Evolutionary conservation across 2,888 invertebrate genomes (phyloP).

Genomic region (Microctonus aethiopoides): DNA sequence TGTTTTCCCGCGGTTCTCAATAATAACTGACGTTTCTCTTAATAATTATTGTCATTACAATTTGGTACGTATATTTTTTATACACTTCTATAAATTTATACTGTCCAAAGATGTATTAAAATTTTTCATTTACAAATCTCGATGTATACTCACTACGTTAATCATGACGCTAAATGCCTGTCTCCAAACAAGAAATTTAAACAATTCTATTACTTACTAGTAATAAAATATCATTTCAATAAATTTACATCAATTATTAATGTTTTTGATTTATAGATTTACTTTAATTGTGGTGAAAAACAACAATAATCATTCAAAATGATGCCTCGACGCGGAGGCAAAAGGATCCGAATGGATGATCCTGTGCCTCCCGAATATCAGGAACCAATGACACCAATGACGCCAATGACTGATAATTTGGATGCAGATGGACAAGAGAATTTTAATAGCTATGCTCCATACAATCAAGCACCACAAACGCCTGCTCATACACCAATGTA

Average conservation of each 20-base stretch:
- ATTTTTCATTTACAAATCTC: too few species aligned
- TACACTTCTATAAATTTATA: not conserved
- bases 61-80: not conserved
- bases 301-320: slow-evolving; percentile 46
- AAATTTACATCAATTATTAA: too few species aligned
- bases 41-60: not conserved
- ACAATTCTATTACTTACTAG: too few species aligned
- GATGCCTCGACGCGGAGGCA: slow-evolving; percentile 88
- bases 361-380: slow-evolving; percentile 87
- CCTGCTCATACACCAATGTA: slow-evolving; percentile 60
- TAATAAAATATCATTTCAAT: too few species aligned
- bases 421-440: slow-evolving; percentile 66
- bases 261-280: not conserved
- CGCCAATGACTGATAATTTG: slow-evolving; percentile 70
- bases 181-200: not conserved
- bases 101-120: too few species aligned
- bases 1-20: slow-evolving; percentile 40
- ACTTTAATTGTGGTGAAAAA: not conserved
- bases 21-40: slow-evolving; percentile 1
- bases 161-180: not conserved
- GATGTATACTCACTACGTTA: too few species aligned
- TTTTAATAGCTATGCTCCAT: slow-evolving; percentile 65
- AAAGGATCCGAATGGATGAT: slow-evolving; percentile 92
- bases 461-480: slow-evolving; percentile 65
- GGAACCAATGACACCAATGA: slow-evolving; percentile 74